These are phyloP conservation scores for Carcina quercana DNA, from an alignment of 2,888 invertebrate genomes.

Conservation along the genomic window DNA sequence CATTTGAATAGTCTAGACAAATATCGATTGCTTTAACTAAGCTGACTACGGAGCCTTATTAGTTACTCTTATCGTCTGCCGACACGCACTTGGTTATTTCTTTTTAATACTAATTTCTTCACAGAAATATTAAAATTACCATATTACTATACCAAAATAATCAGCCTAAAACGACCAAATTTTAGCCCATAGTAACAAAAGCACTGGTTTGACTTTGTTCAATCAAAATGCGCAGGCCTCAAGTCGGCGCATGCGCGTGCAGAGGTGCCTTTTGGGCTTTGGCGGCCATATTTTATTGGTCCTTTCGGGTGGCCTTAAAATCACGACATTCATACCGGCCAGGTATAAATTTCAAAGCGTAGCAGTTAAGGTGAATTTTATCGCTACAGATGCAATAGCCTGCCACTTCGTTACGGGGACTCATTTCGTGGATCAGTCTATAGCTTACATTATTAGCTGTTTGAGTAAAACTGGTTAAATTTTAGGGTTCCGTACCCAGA, in stretches of 20 bases:
- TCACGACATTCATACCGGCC: slow-evolving; percentile 63
- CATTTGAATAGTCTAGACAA: no score
- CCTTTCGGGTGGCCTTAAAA: slow-evolving; percentile 49
- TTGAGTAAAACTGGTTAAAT: not conserved
- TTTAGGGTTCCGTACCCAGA: no score
- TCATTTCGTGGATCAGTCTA: not conserved
- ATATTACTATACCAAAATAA: no score
- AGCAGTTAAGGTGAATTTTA: slow-evolving; percentile 41
- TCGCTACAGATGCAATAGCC: slow-evolving; percentile 35
- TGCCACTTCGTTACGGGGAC: slow-evolving; percentile 23
- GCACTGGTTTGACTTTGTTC: slow-evolving; percentile 19
- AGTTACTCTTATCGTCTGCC: no score
- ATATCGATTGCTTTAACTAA: no score
- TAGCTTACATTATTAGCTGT: not conserved
- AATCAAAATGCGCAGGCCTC: slow-evolving; percentile 57
- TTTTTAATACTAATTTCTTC: no score
- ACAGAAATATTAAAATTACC: no score
- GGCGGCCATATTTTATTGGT: slow-evolving; percentile 65
- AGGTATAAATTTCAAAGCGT: slow-evolving; percentile 62
- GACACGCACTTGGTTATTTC: no score
- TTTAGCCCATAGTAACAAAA: slow-evolving; percentile 2
- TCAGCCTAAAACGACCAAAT: not conserved
- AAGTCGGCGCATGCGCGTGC: slow-evolving; percentile 51
- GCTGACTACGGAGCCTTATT: no score
- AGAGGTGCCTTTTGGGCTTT: slow-evolving; percentile 64